Evolutionary conservation across 2,888 invertebrate genomes (phyloP).

Genomic region (Parochlus steinenii): DNA sequence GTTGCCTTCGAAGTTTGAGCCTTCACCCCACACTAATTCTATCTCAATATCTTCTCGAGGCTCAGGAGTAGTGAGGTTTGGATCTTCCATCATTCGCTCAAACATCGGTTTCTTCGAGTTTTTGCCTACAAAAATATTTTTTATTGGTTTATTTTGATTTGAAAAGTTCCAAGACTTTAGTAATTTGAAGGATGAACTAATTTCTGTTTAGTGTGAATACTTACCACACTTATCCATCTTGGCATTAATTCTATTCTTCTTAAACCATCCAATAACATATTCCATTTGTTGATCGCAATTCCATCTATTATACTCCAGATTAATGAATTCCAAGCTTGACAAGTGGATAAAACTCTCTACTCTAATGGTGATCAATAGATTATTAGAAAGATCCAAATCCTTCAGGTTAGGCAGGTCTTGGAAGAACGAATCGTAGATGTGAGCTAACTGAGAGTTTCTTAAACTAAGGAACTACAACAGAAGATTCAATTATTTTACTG

Average conservation of each 20-base stretch:
- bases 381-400: conserved; percentile 41
- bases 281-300: conserved; percentile 33
- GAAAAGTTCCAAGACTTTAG: no score
- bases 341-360: conserved; percentile 33
- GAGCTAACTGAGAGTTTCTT: conserved; percentile 39
- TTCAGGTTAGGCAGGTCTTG: conserved; percentile 36
- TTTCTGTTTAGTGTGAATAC: conserved; percentile 1
- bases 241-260: conserved; percentile 18
- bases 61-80: not conserved
- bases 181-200: no score
- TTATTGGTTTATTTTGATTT: not conserved
- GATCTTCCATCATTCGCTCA: conserved; percentile 7
- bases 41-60: conserved; percentile 9
- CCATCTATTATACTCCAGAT: conserved; percentile 38
- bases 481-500: conserved; percentile 18
- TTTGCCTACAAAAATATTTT: not conserved
- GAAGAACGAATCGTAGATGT: conserved; percentile 35
- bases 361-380: conserved; percentile 38
- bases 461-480: conserved; percentile 40
- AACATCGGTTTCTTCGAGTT: conserved; percentile 9
- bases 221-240: conserved; percentile 19
- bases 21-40: conserved; percentile 6
- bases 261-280: conserved; percentile 19
- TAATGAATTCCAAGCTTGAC: conserved; percentile 33
- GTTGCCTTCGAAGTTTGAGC: no score